Conservation (phyloP, 2,888 invertebrate genomes). For the Odontomyia ornata region DNA sequence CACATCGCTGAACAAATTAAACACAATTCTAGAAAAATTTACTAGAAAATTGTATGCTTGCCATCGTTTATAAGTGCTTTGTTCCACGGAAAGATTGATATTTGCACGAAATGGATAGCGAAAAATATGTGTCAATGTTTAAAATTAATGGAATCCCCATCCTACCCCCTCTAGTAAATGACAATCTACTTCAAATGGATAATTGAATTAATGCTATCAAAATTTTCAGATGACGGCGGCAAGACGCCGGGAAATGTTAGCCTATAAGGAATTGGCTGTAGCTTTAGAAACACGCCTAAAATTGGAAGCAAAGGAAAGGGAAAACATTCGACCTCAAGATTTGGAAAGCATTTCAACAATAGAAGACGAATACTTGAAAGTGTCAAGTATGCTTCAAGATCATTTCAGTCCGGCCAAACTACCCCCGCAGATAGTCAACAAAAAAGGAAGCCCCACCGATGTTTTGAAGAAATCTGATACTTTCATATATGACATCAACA, state of each 20-base stretch:
- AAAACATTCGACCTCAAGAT: background rate
- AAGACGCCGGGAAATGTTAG: slow-evolving; percentile 56
- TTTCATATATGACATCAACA: slow-evolving; percentile 58
- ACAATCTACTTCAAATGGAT: background rate
- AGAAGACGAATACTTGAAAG: slow-evolving; percentile 49
- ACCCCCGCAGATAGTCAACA: background rate
- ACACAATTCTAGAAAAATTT: background rate
- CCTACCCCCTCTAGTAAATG: slow-evolving; percentile 60
- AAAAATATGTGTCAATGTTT: slow-evolving; percentile 55
- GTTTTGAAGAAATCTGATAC: slow-evolving; percentile 58
- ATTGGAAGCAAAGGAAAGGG: background rate
- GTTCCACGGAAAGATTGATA: too few species aligned
- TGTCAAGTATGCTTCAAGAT: slow-evolving; percentile 49
- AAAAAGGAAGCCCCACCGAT: slow-evolving; percentile 45
- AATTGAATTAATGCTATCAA: slow-evolving; percentile 4
- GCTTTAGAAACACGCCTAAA: slow-evolving; percentile 53
- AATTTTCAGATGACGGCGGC: slow-evolving; percentile 59
- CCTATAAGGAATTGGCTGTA: slow-evolving; percentile 56
- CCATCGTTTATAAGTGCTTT: too few species aligned
- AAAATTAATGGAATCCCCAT: slow-evolving; percentile 62
- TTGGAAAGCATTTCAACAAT: slow-evolving; percentile 38
- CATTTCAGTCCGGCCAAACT: slow-evolving; percentile 21
- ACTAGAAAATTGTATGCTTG: background rate
- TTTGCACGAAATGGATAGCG: background rate
- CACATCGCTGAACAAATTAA: background rate